Percentiles rank a stretch among this genome's conserved stretches.
These are phyloP conservation scores for Acanthosepion pharaonis DNA, from an alignment of 2,888 invertebrate species.

Conservation along the genomic window DNA sequence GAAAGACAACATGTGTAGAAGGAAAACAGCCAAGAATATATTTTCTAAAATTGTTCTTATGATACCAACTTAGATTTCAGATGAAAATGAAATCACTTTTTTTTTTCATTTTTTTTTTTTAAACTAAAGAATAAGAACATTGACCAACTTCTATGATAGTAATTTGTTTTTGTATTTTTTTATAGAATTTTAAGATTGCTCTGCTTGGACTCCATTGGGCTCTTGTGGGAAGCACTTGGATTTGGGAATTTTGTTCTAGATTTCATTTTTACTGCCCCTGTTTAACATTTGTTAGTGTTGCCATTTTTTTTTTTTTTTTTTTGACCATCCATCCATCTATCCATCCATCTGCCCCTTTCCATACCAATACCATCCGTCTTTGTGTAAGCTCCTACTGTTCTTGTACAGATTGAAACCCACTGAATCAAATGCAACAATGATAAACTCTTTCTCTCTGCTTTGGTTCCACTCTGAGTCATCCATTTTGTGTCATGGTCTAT, in stretches of 20 bases:
- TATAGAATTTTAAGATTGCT: background rate
- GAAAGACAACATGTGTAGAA: no score
- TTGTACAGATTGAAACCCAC: background rate
- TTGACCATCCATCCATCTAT: background rate
- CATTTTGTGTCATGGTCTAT: background rate
- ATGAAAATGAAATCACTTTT: no score
- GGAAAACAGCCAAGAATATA: no score
- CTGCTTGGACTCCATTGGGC: background rate
- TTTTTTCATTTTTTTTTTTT: no score
- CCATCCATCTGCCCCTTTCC: background rate
- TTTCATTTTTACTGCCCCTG: background rate
- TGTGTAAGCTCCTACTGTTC: background rate
- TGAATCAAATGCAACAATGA: background rate
- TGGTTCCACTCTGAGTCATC: background rate
- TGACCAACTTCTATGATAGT: no score
- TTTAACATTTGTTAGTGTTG: background rate
- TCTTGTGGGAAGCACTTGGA: background rate
- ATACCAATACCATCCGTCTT: background rate
- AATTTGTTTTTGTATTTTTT: no score
- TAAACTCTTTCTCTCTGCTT: background rate
- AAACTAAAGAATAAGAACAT: no score
- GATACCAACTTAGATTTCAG: no score
- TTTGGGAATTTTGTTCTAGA: background rate
- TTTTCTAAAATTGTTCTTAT: no score
- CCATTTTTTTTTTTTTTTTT: background rate